Conservation (phyloP, 2,888 invertebrate genomes). For the Agriopis leucophaearia region DNA sequence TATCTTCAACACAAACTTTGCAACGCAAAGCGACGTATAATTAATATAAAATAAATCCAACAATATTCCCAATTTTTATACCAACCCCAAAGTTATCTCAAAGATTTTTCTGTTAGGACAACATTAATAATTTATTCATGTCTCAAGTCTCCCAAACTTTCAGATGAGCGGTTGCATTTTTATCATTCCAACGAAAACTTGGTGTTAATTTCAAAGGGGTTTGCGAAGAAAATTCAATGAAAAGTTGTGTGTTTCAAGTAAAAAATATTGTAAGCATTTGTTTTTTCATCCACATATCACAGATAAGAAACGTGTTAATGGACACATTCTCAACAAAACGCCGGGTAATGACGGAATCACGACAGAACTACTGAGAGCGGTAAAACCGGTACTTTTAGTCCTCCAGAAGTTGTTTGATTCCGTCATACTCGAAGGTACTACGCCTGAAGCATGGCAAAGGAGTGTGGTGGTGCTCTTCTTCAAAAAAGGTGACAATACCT, state of each 20-base stretch:
- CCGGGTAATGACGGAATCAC: no score
- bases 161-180: conserved; percentile 46
- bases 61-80: conserved; percentile 26
- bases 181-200: conserved; percentile 42
- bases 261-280: no score
- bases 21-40: conserved; percentile 1
- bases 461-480: no score
- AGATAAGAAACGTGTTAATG: no score
- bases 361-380: no score
- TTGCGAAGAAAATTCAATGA: conserved; percentile 41
- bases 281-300: no score
- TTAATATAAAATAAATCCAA: conserved; percentile 12
- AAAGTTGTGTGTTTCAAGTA: conserved; percentile 36
- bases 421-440: no score
- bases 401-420: no score
- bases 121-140: conserved; percentile 66
- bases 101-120: conserved; percentile 52
- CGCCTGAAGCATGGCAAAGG: no score
- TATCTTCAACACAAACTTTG: neutral
- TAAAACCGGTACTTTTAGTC: no score
- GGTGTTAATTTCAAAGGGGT: conserved; percentile 45
- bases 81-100: conserved; percentile 38
- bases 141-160: conserved; percentile 45
- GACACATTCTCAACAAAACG: no score
- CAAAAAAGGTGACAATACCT: no score